A percentile compares a stretch with the other conserved stretches of the same genome.
Conservation (phyloP, 1,140 invertebrate genomes). For the Eriocheir sinensis region DNA sequence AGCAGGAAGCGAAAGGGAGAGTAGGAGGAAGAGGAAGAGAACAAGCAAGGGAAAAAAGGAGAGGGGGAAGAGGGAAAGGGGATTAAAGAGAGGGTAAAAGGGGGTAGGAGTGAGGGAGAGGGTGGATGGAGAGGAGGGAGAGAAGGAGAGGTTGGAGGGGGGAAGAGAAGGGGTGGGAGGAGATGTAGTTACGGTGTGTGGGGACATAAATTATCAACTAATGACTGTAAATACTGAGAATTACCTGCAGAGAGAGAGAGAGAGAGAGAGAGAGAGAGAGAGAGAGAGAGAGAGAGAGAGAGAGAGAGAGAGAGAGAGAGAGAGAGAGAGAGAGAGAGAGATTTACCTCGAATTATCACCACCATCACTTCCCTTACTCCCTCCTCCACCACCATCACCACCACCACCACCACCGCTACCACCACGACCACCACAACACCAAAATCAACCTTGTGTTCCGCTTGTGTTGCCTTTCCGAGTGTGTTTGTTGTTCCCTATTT, state of each 20-base stretch:
- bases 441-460: not conserved
- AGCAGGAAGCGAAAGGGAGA: not conserved
- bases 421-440: not conserved
- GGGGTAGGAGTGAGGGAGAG: not conserved
- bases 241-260: constrained; percentile 12
- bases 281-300: constrained; percentile 47
- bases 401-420: not conserved
- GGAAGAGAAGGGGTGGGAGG: not conserved
- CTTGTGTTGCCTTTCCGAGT: not conserved
- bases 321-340: not conserved
- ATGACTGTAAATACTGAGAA: not conserved
- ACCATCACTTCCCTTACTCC: not conserved
- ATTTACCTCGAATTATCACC: not conserved
- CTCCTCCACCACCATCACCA: not conserved
- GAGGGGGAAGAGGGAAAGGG: not conserved
- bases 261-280: constrained; percentile 52
- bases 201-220: not conserved
- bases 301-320: constrained; percentile 27
- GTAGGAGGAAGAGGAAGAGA: not conserved
- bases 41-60: not conserved
- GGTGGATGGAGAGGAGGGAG: not conserved
- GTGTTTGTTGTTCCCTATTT: not conserved
- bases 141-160: not conserved
- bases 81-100: not conserved
- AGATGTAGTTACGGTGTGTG: not conserved